A percentile compares a stretch with the other conserved stretches of the same genome.
Conservation (phyloP, 2,797 vertebrate species). For the Clarias laeviceps region DNA sequence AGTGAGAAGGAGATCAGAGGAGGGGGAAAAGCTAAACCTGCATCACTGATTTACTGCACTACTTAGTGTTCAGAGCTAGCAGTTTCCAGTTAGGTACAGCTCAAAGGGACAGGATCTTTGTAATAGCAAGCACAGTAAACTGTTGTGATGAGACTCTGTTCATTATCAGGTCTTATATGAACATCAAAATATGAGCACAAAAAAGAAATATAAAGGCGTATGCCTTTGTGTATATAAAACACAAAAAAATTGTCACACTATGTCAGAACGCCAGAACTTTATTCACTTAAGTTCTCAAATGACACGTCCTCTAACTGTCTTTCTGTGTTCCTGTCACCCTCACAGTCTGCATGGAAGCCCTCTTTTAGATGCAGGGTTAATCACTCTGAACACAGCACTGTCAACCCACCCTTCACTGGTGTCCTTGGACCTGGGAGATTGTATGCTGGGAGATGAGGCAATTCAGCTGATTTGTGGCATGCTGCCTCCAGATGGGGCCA, state of each 20-base stretch:
- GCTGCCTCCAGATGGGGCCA: slow-evolving; percentile 92
- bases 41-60: neutral
- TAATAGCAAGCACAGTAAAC: neutral
- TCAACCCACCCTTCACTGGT: slow-evolving; percentile 89
- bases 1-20: neutral
- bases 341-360: slow-evolving; percentile 91
- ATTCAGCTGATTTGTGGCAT: slow-evolving; percentile 91
- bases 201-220: neutral
- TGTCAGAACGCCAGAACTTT: neutral
- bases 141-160: neutral
- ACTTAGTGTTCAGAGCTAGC: neutral
- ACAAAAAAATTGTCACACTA: neutral
- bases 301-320: neutral
- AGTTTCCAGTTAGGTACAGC: neutral
- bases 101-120: neutral
- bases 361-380: slow-evolving; percentile 86
- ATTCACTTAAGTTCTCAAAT: neutral
- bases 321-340: neutral
- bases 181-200: neutral
- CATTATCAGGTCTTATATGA: neutral
- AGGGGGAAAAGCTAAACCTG: neutral
- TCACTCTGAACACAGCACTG: slow-evolving; percentile 86
- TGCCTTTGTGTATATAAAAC: neutral
- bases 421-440: slow-evolving; percentile 93
- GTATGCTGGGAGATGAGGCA: slow-evolving; percentile 91